Conservation (phyloP, 2,113 vertebrate genomes). For the Alligator sinensis region DNA sequence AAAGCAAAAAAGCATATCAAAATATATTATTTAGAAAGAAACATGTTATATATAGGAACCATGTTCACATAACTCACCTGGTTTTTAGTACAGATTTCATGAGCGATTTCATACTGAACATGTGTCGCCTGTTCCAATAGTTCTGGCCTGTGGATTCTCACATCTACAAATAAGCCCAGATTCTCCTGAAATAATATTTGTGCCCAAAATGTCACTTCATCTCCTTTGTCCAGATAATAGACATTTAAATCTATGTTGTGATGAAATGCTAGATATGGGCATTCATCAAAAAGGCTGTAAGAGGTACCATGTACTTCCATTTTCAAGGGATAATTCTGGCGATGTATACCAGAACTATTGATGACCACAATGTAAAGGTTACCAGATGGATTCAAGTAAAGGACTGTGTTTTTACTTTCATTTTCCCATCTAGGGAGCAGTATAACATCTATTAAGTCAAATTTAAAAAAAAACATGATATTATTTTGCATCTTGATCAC, state of each 20-base stretch:
- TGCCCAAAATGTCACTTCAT: slow-evolving; percentile 17
- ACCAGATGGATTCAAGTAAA: neutral
- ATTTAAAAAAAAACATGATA: slow-evolving; percentile 46
- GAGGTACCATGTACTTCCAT: slow-evolving; percentile 28
- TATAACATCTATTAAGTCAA: neutral
- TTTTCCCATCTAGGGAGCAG: slow-evolving; percentile 35
- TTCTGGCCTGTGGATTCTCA: slow-evolving; percentile 39
- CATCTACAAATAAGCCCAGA: neutral
- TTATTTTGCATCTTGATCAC: slow-evolving; percentile 70
- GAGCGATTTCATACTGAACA: neutral
- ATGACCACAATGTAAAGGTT: neutral
- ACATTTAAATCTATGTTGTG: neutral
- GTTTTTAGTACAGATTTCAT: slow-evolving; percentile 57
- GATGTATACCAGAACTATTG: neutral
- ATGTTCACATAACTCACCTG: slow-evolving; percentile 25
- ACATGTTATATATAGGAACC: neutral
- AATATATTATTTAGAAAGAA: neutral
- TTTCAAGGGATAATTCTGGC: slow-evolving; percentile 26
- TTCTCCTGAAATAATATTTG: slow-evolving; percentile 63
- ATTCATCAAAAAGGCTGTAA: neutral
- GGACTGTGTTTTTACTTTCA: neutral
- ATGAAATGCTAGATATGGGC: slow-evolving; percentile 49
- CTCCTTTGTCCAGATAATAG: slow-evolving; percentile 54
- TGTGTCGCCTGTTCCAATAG: neutral
- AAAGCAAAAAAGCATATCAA: neutral